phyloP scores from a whole-genome alignment of 2,113 vertebrate species.

The Cryptotis parvus region DNA sequence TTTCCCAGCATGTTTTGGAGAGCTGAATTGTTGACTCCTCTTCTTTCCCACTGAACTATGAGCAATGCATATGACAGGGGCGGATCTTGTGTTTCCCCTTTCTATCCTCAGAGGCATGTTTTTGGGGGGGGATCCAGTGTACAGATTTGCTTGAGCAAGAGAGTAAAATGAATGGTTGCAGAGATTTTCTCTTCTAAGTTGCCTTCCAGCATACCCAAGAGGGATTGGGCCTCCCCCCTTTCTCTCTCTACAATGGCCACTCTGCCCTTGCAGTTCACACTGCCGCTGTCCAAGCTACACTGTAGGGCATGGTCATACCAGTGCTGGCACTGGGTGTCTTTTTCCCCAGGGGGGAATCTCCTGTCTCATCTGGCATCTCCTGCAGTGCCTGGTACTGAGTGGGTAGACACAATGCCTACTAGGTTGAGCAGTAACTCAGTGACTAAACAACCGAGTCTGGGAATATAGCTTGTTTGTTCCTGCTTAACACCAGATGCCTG shows the following conservation, averaged over 20 bases:
- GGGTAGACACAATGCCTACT: neutral
- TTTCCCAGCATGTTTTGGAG: neutral
- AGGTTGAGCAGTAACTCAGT: neutral
- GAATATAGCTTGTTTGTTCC: slow-evolving; percentile 18
- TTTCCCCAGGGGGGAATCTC: too few relatives aligned
- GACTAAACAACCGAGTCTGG: neutral
- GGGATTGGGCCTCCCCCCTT: neutral
- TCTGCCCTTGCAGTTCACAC: too few relatives aligned
- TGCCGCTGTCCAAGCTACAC: too few relatives aligned
- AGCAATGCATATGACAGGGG: neutral
- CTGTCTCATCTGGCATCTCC: neutral
- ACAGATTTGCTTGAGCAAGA: too few relatives aligned
- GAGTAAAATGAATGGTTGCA: neutral
- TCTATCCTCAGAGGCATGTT: neutral
- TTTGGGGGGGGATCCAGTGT: neutral
- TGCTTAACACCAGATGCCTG: neutral
- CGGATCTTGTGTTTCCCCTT: neutral
- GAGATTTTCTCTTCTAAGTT: neutral
- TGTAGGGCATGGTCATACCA: too few relatives aligned
- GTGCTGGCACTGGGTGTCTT: too few relatives aligned
- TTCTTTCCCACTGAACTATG: neutral
- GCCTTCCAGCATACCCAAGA: neutral
- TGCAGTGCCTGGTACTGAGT: neutral
- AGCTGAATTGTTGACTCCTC: neutral
- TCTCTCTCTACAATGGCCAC: neutral